These are phyloP conservation scores for Melanotus villosus DNA, from an alignment of 2,888 invertebrate genomes.

Conservation along the genomic window DNA sequence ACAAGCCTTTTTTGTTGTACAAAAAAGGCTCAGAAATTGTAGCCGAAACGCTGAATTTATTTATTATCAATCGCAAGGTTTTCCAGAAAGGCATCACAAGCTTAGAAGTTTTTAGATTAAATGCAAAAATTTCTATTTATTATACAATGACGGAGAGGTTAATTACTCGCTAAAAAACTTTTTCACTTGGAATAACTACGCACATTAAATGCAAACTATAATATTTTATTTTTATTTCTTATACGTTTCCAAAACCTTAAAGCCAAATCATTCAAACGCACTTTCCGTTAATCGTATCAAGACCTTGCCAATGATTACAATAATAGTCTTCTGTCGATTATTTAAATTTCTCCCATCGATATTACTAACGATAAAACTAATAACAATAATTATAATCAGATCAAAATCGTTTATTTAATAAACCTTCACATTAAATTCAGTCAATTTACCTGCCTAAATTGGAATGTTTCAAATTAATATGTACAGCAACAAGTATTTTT, in stretches of 20 bases:
- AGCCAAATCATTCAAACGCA: background rate
- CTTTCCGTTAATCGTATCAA: background rate
- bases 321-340: no score
- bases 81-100: constrained; percentile 11
- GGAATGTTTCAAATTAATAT: constrained; percentile 28
- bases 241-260: no score
- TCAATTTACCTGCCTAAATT: constrained; percentile 38
- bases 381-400: constrained; percentile 25
- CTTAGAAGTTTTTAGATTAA: constrained; percentile 9
- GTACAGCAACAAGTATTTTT: constrained; percentile 6
- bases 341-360: no score
- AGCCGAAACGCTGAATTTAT: constrained; percentile 1
- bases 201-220: no score
- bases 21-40: constrained; percentile 11
- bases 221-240: no score
- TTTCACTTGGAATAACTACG: no score
- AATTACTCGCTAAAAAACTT: no score
- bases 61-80: background rate
- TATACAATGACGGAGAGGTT: background rate
- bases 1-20: constrained; percentile 17
- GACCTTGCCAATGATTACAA: background rate
- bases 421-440: constrained; percentile 35
- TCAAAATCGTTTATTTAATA: constrained; percentile 17
- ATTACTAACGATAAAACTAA: background rate
- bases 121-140: background rate